Evolutionary conservation across 2,113 vertebrate species (phyloP), one percentile per base, ranked within the genome.

Genomic region (Amia ocellicauda): DNA sequence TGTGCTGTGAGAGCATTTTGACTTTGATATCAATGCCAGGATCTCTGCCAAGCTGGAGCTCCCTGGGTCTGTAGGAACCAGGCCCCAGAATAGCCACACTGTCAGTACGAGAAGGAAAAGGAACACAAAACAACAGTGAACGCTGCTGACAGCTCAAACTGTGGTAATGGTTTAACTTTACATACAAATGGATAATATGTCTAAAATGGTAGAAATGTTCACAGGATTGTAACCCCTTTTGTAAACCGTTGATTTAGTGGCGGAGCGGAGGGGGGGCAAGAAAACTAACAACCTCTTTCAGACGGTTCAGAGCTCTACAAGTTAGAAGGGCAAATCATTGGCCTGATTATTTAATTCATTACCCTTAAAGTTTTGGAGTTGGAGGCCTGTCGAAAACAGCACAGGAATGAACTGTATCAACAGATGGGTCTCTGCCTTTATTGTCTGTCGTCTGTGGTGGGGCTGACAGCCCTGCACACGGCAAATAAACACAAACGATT

Each of bases 401-500:
- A 76, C 69, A 43, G 52, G 26, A 76, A 66, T 69, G 83, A 69
- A 76, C 72, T 61, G 64, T 68, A 69, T 47, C 55, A 70, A 42
- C 36, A 68, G 61, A 74, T 71, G 76, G 74, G 75, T 75, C 71
- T 72, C 62, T 75, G 71, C 69, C 69, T 73, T 59, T 64, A 69
- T 72, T 70, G 74, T 81, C 80, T 81, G 85, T 85, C 31, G 79
- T 85, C 80, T 78, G 50, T 58, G 57, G 72, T 76, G 68, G 75
- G 78, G 77, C 80, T 79, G 79, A 81, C 79, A 80, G 80, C 76
- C 77, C 81, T 80, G 75, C 74, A 76, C 75, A 78, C 81, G 81
- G 86, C 83, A 78, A 74, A 67, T 73, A 85, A 78, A 69, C 69
- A 60, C 70, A 4, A 52, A 63, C 69, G 75, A 82, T 66, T 76